Conservation (phyloP, 2,113 vertebrate genomes). For the Columbina picui region DNA sequence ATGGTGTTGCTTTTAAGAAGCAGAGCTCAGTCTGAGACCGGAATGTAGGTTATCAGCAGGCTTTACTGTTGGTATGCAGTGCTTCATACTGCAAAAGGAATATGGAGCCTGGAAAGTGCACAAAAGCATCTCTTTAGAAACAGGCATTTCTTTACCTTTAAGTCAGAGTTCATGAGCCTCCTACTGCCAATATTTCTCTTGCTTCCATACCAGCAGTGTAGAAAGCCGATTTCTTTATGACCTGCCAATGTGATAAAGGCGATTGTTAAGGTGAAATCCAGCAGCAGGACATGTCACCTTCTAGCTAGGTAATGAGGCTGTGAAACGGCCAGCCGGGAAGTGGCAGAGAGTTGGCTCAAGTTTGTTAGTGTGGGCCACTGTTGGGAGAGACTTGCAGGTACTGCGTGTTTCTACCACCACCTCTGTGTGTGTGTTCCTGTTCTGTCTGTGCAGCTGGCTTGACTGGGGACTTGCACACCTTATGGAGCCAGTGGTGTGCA, state of each 20-base stretch:
- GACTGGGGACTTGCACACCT: accelerated
- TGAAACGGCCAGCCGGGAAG: neutral
- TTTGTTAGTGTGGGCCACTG: neutral
- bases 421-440: neutral
- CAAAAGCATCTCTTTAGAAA: neutral
- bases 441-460: accelerated
- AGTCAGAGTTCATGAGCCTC: neutral
- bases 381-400: neutral
- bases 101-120: neutral
- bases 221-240: neutral
- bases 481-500: neutral
- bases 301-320: neutral
- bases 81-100: accelerated
- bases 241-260: neutral
- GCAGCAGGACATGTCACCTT: neutral
- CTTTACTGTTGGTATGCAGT: neutral
- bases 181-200: neutral
- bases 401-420: neutral
- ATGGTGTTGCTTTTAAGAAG: neutral
- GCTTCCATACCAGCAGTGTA: neutral
- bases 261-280: neutral
- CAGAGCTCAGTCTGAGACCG: neutral
- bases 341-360: neutral
- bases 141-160: neutral
- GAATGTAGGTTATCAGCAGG: neutral